Evolutionary conservation across 2,113 vertebrate genomes (phyloP).

Genomic region (Typhlomys cinereus): DNA sequence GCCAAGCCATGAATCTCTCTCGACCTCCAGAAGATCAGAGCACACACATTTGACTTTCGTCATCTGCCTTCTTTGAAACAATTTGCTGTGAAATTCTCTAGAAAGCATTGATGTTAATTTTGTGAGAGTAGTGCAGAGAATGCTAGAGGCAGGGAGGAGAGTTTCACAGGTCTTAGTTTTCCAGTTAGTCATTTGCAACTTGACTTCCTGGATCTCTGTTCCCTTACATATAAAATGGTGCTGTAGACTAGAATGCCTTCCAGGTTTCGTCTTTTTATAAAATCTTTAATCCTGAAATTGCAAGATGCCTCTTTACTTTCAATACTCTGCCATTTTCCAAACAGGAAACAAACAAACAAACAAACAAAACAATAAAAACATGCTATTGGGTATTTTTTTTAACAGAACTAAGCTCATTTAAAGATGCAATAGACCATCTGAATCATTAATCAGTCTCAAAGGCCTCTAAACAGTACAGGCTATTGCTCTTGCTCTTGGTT

Average conservation of each 20-base stretch:
- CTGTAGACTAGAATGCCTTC: not conserved
- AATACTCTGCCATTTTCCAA: not conserved
- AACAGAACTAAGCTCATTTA: constrained; percentile 6
- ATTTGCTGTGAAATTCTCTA: constrained; percentile 68
- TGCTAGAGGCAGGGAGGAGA: not conserved
- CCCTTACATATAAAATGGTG: not conserved
- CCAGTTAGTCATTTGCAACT: not conserved
- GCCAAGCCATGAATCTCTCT: constrained; percentile 68
- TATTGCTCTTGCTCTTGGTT: too few relatives aligned
- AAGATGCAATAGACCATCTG: not conserved
- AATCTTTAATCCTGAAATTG: constrained; percentile 22
- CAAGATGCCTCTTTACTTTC: not conserved
- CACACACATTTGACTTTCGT: constrained; percentile 24
- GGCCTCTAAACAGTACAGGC: too few relatives aligned
- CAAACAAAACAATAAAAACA: not conserved
- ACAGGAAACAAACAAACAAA: not conserved
- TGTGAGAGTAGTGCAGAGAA: not conserved
- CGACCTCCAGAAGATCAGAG: constrained; percentile 64
- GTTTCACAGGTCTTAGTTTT: not conserved
- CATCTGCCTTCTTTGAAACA: constrained; percentile 65
- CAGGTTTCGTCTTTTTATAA: not conserved
- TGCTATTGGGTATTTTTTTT: not conserved
- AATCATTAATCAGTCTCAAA: not conserved
- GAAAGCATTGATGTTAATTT: constrained; percentile 51
- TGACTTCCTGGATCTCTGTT: not conserved